phyloP scores from a whole-genome alignment of 2,797 vertebrate species.

The Neosalanx taihuensis region DNA sequence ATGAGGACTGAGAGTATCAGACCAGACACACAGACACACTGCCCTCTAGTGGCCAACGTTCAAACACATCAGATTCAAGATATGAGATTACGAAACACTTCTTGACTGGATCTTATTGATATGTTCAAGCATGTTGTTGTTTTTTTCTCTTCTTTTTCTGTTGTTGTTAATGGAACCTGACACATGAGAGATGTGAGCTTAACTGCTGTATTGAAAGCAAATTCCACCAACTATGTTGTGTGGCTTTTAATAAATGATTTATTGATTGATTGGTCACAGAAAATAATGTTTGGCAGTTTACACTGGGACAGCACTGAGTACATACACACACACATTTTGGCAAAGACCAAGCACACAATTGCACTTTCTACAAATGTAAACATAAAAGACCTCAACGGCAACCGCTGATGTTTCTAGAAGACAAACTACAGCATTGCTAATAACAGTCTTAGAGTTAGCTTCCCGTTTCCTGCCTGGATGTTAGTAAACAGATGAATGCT shows the following conservation, averaged over 20 bases:
- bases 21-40: conserved; percentile 58
- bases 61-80: too few species aligned
- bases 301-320: background rate
- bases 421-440: background rate
- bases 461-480: background rate
- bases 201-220: too few species aligned
- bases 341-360: conserved; percentile 30
- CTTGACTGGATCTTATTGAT: too few species aligned
- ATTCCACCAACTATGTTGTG: too few species aligned
- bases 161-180: too few species aligned
- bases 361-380: background rate
- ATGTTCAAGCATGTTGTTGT: too few species aligned
- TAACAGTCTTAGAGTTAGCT: background rate
- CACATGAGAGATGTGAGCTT: too few species aligned
- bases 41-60: conserved; percentile 58
- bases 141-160: too few species aligned
- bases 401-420: background rate
- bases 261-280: too few species aligned
- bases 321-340: conserved; percentile 21
- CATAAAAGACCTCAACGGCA: conserved; percentile 30
- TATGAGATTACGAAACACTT: too few species aligned
- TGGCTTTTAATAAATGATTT: too few species aligned
- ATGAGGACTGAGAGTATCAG: too few species aligned
- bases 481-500: background rate
- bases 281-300: background rate